Conservation (phyloP, 2,888 invertebrate species). For the Sarcophaga subvicina region DNA sequence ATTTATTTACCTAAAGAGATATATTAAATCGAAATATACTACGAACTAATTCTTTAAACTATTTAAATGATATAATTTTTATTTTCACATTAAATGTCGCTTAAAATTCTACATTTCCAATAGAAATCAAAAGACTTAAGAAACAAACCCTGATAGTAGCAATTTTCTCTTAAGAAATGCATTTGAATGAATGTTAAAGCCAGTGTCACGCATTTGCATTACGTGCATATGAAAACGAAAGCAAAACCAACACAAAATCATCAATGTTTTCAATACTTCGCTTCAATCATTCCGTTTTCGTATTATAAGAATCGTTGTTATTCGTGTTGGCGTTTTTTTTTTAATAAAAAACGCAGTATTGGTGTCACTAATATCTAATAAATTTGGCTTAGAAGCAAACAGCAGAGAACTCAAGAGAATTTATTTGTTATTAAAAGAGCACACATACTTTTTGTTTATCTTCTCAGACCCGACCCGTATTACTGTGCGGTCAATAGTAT, state of each 20-base stretch:
- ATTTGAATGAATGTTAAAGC: too few species aligned
- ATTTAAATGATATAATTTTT: too few species aligned
- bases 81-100: too few species aligned
- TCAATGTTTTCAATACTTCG: too few species aligned
- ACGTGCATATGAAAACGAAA: too few species aligned
- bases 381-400: neutral
- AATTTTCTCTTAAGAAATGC: neutral
- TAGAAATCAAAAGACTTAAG: neutral
- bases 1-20: too few species aligned
- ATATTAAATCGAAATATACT: too few species aligned
- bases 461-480: neutral
- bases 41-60: too few species aligned
- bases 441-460: neutral
- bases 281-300: too few species aligned
- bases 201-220: too few species aligned
- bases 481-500: neutral
- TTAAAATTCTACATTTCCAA: neutral
- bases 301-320: too few species aligned
- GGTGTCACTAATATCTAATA: neutral
- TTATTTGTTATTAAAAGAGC: neutral
- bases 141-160: neutral
- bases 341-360: neutral
- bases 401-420: constrained; percentile 2
- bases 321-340: neutral
- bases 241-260: too few species aligned